A percentile compares a stretch with the other conserved stretches of the same genome.
These are phyloP conservation scores for Cheumatopsyche charites DNA, from an alignment of 1,140 invertebrate genomes.

Conservation along the genomic window DNA sequence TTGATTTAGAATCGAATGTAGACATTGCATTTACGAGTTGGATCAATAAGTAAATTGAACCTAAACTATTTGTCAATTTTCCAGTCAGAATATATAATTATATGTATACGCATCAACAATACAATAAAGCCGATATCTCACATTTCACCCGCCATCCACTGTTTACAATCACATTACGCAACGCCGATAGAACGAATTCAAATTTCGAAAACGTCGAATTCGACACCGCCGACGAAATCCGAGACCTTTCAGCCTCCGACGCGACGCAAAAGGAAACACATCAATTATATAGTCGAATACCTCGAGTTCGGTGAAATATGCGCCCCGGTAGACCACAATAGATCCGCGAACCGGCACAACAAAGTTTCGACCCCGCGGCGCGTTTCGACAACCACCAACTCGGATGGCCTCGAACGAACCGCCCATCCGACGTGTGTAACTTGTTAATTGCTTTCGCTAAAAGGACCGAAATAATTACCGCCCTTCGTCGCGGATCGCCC, in stretches of 20 bases:
- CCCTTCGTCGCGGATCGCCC: background rate
- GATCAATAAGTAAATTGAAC: no score
- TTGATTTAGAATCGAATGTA: no score
- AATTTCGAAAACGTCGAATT: no score
- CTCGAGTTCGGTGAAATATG: constrained; percentile 22
- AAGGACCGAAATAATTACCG: constrained; percentile 14
- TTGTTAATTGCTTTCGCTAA: constrained; percentile 45
- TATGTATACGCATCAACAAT: no score
- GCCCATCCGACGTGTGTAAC: constrained; percentile 33
- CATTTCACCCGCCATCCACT: no score
- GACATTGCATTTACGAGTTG: no score
- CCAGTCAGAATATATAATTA: no score
- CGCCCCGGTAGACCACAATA: constrained; percentile 19
- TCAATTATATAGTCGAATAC: constrained; percentile 25
- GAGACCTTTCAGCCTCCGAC: background rate
- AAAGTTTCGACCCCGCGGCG: background rate
- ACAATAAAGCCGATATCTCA: no score
- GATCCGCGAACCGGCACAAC: background rate
- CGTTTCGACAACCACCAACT: constrained; percentile 13
- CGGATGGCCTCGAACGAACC: background rate
- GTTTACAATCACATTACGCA: no score
- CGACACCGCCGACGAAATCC: no score
- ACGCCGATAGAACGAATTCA: no score
- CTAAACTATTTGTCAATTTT: no score
- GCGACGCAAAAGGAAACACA: constrained; percentile 1